Conservation (phyloP, 2,888 invertebrate species). For the Amblyjoppa proteus region DNA sequence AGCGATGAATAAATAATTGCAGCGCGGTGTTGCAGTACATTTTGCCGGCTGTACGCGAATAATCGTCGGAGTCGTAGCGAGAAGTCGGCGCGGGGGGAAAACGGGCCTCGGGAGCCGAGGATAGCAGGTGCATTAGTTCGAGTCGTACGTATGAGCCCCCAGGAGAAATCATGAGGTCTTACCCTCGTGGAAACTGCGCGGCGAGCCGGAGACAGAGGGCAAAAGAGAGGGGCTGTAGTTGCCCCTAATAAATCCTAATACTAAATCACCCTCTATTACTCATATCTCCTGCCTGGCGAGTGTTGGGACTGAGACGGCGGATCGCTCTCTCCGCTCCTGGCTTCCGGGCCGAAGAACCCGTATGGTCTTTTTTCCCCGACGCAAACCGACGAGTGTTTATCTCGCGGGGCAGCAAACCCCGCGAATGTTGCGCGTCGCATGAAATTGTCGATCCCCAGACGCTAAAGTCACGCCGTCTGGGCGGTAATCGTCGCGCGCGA, state of each 20-base stretch:
- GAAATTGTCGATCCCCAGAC: constrained; percentile 38
- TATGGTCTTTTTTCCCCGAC: not conserved
- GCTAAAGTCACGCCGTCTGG: not conserved
- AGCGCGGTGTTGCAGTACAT: constrained; percentile 27
- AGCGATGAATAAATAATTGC: constrained; percentile 43
- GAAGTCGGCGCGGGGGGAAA: constrained; percentile 48
- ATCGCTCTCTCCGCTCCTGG: constrained; percentile 38
- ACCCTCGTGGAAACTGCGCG: constrained; percentile 74
- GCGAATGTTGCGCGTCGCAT: not conserved
- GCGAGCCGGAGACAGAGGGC: constrained; percentile 53
- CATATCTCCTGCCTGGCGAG: constrained; percentile 77
- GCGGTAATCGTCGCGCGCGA: not conserved
- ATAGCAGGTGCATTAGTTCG: constrained; percentile 82
- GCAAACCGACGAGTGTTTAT: not conserved
- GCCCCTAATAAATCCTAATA: constrained; percentile 84
- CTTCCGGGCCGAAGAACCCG: constrained; percentile 18
- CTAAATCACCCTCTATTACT: constrained; percentile 82
- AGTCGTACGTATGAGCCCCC: constrained; percentile 80
- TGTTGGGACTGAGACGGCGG: constrained; percentile 38
- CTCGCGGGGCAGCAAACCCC: not conserved
- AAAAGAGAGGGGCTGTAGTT: constrained; percentile 48
- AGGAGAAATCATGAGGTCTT: constrained; percentile 83
- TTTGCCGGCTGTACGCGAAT: constrained; percentile 20
- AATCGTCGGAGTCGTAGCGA: constrained; percentile 41
- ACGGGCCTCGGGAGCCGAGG: constrained; percentile 69